Conservation (phyloP, 1,140 invertebrate genomes). For the Streblospio benedicti region DNA sequence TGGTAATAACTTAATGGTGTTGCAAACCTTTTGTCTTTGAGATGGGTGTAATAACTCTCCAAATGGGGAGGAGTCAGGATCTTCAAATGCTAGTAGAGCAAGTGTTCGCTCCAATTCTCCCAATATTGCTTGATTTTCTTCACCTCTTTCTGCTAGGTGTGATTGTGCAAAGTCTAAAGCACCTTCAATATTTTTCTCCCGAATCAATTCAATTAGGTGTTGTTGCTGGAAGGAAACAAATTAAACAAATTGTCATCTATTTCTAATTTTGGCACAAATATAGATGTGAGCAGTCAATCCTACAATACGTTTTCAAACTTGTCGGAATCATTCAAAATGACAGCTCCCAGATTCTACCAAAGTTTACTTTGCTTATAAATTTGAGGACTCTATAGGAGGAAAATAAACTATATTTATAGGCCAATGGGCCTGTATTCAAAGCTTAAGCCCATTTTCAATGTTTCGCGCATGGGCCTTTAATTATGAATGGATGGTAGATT, state of each 20-base stretch:
- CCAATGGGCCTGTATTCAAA: too few species aligned
- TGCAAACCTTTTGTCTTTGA: conserved; percentile 63
- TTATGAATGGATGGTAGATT: too few species aligned
- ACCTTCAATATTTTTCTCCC: conserved; percentile 81
- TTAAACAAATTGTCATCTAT: conserved; percentile 12
- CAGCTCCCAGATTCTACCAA: too few species aligned
- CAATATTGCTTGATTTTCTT: conserved; percentile 64
- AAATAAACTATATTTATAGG: too few species aligned
- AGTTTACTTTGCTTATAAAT: too few species aligned
- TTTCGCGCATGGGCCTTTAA: too few species aligned
- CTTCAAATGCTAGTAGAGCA: conserved; percentile 90
- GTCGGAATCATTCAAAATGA: too few species aligned
- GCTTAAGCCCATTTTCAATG: too few species aligned
- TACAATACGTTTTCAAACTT: too few species aligned
- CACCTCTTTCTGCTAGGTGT: conserved; percentile 80
- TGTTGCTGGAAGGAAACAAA: conserved; percentile 62
- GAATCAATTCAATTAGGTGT: conserved; percentile 87
- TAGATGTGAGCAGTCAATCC: too few species aligned
- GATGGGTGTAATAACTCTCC: conserved; percentile 69
- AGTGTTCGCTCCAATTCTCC: conserved; percentile 66
- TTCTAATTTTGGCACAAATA: conserved; percentile 26
- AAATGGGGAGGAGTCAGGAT: conserved; percentile 88
- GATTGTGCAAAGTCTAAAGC: conserved; percentile 92
- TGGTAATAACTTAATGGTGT: too few species aligned
- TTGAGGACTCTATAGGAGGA: too few species aligned